phyloP scores from a whole-genome alignment of 2,113 vertebrate genomes.

The Onychostruthus taczanowskii region DNA sequence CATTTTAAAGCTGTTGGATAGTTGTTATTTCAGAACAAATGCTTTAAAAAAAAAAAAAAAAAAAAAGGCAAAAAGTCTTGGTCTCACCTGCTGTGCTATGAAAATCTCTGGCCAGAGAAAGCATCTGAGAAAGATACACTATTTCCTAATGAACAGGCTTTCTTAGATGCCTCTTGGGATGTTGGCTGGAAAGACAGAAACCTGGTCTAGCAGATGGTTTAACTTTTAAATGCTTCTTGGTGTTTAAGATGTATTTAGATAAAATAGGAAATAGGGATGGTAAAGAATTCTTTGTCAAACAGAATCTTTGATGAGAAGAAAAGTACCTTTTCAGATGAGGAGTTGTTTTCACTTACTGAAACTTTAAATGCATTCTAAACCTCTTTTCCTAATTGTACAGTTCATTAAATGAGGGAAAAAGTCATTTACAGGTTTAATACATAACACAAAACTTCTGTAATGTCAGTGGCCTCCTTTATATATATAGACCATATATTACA shows the following conservation, averaged over 20 bases:
- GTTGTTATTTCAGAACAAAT: neutral
- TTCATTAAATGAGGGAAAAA: neutral
- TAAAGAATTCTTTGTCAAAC: neutral
- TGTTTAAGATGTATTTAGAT: neutral
- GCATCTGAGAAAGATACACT: neutral
- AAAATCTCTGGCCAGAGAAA: neutral
- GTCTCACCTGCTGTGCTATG: neutral
- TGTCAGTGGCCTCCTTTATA: neutral
- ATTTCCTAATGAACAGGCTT: neutral
- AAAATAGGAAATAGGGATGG: neutral
- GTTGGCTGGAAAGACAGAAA: neutral
- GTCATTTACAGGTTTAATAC: neutral
- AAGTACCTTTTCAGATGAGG: neutral
- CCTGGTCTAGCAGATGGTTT: neutral
- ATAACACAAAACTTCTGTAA: neutral
- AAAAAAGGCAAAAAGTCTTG: neutral
- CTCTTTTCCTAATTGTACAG: neutral
- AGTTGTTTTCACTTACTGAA: neutral
- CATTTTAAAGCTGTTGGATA: neutral
- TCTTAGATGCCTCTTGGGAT: neutral
- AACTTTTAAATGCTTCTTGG: neutral
- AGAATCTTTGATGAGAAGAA: neutral
- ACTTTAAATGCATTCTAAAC: neutral
- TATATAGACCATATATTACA: neutral
- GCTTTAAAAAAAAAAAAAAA: neutral